phyloP scores from a whole-genome alignment of 2,888 invertebrate species.

The Habroteleia sp. region DNA sequence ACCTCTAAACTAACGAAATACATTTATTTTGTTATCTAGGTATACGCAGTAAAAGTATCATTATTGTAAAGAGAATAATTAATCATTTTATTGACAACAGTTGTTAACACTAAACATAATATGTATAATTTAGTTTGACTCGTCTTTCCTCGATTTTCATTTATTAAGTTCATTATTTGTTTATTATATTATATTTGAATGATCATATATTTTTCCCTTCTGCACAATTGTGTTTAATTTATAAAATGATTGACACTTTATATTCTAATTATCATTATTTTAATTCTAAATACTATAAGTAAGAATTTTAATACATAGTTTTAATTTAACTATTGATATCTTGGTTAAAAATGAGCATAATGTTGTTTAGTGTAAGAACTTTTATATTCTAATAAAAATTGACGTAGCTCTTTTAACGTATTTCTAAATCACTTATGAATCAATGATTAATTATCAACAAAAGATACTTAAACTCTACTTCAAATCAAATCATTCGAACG shows the following conservation, averaged over 20 bases:
- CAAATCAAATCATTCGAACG: no score
- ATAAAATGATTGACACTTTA: neutral
- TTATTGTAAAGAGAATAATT: conserved; percentile 38
- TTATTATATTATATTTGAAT: neutral
- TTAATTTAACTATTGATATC: no score
- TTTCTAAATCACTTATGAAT: neutral
- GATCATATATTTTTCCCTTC: neutral
- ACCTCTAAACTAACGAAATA: conserved; percentile 47
- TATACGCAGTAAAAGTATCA: conserved; percentile 30
- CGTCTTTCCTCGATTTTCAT: neutral
- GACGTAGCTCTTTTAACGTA: conserved; percentile 8
- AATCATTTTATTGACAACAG: conserved; percentile 48
- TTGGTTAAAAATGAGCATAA: neutral
- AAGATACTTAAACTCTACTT: conserved; percentile 5
- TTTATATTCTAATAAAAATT: conserved; percentile 18
- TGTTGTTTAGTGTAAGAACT: conserved; percentile 5
- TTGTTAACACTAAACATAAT: conserved; percentile 40
- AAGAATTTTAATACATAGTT: no score
- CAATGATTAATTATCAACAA: conserved; percentile 5
- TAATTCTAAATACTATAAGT: conserved; percentile 1
- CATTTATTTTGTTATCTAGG: conserved; percentile 57
- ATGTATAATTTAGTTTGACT: conserved; percentile 41
- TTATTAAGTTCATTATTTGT: neutral
- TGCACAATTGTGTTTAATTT: neutral
- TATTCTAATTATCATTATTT: neutral